Conservation (phyloP, 2,888 invertebrate species). For the Caenorhabditis panamensis region DNA sequence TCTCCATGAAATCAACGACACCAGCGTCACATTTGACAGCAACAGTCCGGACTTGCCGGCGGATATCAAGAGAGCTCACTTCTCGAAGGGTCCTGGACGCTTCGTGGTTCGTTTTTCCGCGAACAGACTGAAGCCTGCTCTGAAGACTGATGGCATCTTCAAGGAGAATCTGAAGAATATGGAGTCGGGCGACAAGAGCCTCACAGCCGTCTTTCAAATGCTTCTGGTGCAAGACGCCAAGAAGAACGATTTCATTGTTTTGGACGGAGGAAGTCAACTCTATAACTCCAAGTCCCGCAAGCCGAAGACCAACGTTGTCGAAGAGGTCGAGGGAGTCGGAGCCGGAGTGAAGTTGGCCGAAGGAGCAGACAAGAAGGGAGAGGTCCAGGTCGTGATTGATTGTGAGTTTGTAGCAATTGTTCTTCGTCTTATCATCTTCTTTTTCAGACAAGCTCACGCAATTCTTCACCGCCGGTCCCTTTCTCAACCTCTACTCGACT, state of each 20-base stretch:
- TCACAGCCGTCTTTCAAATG: constrained; percentile 19
- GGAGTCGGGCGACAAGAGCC: constrained; percentile 3
- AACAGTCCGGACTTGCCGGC: background rate
- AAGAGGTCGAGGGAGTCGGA: constrained; percentile 7
- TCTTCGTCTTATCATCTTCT: background rate
- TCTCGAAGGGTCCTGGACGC: background rate
- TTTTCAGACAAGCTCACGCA: constrained; percentile 25
- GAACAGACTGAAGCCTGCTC: background rate
- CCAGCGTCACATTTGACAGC: background rate
- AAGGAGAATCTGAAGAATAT: background rate
- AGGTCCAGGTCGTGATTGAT: background rate
- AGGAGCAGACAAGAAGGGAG: background rate
- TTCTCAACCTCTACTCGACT: background rate
- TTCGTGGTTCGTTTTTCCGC: background rate
- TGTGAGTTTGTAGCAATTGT: constrained; percentile 25
- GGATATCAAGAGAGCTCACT: background rate
- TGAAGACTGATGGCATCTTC: background rate
- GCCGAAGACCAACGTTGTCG: background rate
- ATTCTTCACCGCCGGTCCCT: constrained; percentile 10
- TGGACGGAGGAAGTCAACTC: constrained; percentile 13
- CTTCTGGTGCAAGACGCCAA: constrained; percentile 10
- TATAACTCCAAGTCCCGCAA: background rate
- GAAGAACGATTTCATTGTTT: background rate
- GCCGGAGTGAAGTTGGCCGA: constrained; percentile 8
- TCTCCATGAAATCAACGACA: background rate